Evolutionary conservation across 2,888 invertebrate genomes (phyloP).

Genomic region (Marronus borbonicus): DNA sequence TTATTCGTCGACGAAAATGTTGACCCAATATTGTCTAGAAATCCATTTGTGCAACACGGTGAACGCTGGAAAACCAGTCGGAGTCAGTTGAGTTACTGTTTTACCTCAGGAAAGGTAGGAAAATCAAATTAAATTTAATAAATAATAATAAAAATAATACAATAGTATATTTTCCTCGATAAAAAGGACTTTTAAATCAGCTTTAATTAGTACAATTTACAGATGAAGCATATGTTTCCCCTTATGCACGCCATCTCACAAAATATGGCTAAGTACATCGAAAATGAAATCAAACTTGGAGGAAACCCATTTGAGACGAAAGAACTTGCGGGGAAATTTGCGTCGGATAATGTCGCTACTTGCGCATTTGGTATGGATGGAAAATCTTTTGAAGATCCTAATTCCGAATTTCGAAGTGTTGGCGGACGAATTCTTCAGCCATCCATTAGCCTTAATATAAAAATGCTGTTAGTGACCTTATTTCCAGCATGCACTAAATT

Average conservation of each 20-base stretch:
- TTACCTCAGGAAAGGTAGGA: conserved; percentile 70
- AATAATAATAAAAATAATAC: too few relatives aligned
- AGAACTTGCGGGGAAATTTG: conserved; percentile 68
- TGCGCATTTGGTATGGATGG: conserved; percentile 69
- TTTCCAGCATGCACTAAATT: conserved; percentile 61
- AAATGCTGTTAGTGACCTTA: conserved; percentile 57
- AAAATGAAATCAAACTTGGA: conserved; percentile 49
- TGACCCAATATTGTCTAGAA: conserved; percentile 70
- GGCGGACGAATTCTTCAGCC: conserved; percentile 64
- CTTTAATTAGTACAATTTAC: not conserved
- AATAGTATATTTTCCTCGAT: too few relatives aligned
- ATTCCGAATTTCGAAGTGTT: conserved; percentile 60
- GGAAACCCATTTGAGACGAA: conserved; percentile 62
- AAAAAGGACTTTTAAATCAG: too few relatives aligned
- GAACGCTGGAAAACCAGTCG: conserved; percentile 72
- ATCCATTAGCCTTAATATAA: conserved; percentile 54
- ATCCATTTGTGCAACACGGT: conserved; percentile 71
- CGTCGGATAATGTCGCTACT: conserved; percentile 69
- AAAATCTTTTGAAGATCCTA: conserved; percentile 63
- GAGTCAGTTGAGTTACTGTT: conserved; percentile 70
- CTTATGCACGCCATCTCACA: conserved; percentile 69
- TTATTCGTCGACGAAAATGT: conserved; percentile 65
- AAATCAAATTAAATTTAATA: not conserved
- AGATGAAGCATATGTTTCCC: conserved; percentile 71
- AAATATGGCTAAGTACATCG: conserved; percentile 68